phyloP scores from a whole-genome alignment of 2,888 invertebrate genomes.

The Perithous albicinctus region DNA sequence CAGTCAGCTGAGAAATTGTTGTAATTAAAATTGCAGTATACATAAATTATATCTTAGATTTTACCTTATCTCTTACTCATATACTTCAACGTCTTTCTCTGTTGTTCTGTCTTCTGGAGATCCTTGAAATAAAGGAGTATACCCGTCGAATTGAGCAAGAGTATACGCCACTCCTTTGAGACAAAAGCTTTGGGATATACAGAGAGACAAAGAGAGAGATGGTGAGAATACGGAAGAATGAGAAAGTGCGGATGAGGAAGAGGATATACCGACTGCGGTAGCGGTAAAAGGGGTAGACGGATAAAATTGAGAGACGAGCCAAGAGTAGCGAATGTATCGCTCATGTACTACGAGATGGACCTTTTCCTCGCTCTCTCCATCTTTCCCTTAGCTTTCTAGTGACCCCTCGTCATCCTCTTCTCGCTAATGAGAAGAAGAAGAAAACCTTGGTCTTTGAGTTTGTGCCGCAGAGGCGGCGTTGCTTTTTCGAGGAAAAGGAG shows the following conservation, averaged over 20 bases:
- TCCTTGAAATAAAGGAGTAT: slow-evolving; percentile 69
- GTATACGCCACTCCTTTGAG: slow-evolving; percentile 78
- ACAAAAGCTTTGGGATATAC: slow-evolving; percentile 77
- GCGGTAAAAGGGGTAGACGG: slow-evolving; percentile 67
- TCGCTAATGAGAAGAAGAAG: slow-evolving; percentile 68
- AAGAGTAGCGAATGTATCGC: slow-evolving; percentile 72
- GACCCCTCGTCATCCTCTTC: slow-evolving; percentile 45
- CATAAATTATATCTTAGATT: not conserved
- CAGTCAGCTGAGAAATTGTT: not conserved
- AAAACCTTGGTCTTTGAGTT: slow-evolving; percentile 66
- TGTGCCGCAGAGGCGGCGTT: slow-evolving; percentile 43
- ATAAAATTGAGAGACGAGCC: slow-evolving; percentile 67
- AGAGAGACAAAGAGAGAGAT: slow-evolving; percentile 9
- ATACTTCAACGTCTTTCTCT: not conserved
- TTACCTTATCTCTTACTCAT: not conserved
- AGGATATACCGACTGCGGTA: slow-evolving; percentile 31
- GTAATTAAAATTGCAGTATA: no score
- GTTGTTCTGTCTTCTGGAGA: slow-evolving; percentile 56
- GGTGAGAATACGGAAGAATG: slow-evolving; percentile 51
- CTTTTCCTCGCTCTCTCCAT: slow-evolving; percentile 69
- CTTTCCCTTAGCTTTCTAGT: slow-evolving; percentile 27
- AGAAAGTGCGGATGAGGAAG: slow-evolving; percentile 54
- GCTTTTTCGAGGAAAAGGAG: slow-evolving; percentile 5
- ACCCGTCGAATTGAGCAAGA: slow-evolving; percentile 81
- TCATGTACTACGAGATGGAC: slow-evolving; percentile 75